Base-by-base conservation (phyloP, 1,140 invertebrate genomes). In the Drosophila athabasca region DNA sequence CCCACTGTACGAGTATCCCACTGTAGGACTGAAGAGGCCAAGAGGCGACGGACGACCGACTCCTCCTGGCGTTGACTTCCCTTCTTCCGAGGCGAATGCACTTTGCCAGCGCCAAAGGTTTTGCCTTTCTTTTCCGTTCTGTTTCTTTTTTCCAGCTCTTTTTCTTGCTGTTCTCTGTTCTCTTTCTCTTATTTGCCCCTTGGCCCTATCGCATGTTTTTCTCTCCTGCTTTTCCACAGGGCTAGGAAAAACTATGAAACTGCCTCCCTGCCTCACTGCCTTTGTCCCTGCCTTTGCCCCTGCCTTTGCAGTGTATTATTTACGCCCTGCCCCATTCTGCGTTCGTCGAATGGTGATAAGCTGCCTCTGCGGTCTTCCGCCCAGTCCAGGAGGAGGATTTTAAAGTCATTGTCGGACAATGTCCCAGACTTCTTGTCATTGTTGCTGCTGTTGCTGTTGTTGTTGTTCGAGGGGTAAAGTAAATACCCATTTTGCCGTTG, bases 301-400 rank as follows among this genome's bases (percentile, higher is more conserved):
- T n/a, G 24, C 24, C 24, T 52, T 43, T 24, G 22, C 52, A 52
- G 46, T 69, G 64, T 71, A 74, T 80, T 82, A 74, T 87, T 88
- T 85, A 75, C 62, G 49, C 73, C 69, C 58, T 53, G 52, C 45
- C 62, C 53, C 58, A 26, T 52, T 75, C 64, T 13, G 29, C 39
- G 49, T 51, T 39, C 64, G 39, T 50, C 62, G 43, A 19, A 31
- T 39, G 19, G 59, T 79, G 83, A 88, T 89, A 88, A 88, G 84
- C 76, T 79, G 39, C 76, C 79, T 79, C 76, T 72, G 35, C 35
- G 76, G 83, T 87, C 83, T 87, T 85, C 82, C 62, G 69, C 66
- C 65, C 58, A 22, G 75, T 48, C 66, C 70, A 62, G 67, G 71
- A 88, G 83, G 83, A 88, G 83, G 83, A 88, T 88, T 88, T 79